Conservation (phyloP, 2,113 vertebrate species). For the Sardina pilchardus region DNA sequence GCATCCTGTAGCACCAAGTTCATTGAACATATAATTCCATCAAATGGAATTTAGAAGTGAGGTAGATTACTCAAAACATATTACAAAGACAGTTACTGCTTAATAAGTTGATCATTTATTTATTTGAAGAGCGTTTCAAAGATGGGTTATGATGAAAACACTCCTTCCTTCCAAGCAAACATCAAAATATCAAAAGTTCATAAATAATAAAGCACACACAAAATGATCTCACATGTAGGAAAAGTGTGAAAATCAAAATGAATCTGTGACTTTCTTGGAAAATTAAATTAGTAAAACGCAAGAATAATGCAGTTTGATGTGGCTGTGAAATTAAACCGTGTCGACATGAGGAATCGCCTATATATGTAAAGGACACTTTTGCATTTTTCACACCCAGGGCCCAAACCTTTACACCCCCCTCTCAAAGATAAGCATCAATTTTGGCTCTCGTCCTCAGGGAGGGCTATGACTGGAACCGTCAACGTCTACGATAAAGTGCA, state of each 20-base stretch:
- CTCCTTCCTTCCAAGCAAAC: neutral
- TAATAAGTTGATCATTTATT: neutral
- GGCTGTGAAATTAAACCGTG: neutral
- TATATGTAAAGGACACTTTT: neutral
- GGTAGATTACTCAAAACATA: neutral
- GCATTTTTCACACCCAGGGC: neutral
- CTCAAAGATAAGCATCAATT: slow-evolving; percentile 44
- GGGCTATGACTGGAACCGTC: slow-evolving; percentile 8
- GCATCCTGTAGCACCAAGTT: neutral
- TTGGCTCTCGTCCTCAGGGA: slow-evolving; percentile 9
- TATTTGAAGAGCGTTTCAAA: neutral
- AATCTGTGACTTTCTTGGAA: neutral
- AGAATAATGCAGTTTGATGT: neutral
- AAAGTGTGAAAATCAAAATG: neutral
- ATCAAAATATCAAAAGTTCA: neutral
- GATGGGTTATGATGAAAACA: neutral
- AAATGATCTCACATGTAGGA: neutral
- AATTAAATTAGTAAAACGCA: neutral
- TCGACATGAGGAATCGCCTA: neutral
- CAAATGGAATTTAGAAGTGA: neutral
- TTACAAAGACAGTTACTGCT: neutral
- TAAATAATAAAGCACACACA: neutral
- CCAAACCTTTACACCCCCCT: slow-evolving; percentile 19
- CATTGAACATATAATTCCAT: neutral
- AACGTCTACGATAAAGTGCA: slow-evolving; percentile 38